phyloP scores from a whole-genome alignment of 1,140 invertebrate species.

The Mycetomoellerius zeteki region DNA sequence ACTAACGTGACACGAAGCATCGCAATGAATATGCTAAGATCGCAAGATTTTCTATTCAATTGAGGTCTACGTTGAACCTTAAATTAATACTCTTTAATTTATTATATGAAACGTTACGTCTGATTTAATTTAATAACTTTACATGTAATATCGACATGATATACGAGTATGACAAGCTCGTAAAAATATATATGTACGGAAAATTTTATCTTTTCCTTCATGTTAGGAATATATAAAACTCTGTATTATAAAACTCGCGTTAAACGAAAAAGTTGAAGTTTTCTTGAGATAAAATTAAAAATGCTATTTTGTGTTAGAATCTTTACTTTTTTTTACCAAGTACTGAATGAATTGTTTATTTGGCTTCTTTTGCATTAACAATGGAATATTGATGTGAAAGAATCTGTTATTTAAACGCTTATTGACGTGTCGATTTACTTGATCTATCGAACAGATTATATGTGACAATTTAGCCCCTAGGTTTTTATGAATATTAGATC shows the following conservation, averaged over 20 bases:
- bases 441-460: slow-evolving; percentile 37
- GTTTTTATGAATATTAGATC: slow-evolving; percentile 40
- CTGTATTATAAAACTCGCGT: slow-evolving; percentile 10
- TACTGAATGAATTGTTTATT: slow-evolving; percentile 16
- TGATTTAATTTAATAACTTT: slow-evolving; percentile 12
- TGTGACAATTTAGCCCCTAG: background rate
- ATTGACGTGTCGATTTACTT: background rate
- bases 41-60: background rate
- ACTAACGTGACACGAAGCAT: background rate
- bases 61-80: background rate
- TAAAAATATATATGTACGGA: background rate
- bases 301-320: background rate
- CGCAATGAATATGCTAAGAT: slow-evolving; percentile 19
- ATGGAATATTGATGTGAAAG: background rate
- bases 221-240: slow-evolving; percentile 24
- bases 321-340: background rate
- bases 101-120: background rate
- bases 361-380: background rate
- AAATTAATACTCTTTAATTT: slow-evolving; percentile 12
- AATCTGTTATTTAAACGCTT: background rate
- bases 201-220: background rate
- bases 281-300: slow-evolving; percentile 23
- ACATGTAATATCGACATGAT: background rate
- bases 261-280: slow-evolving; percentile 16
- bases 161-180: background rate